Evolutionary conservation across 2,888 invertebrate species (phyloP), one percentile per base, ranked within the genome.

Genomic region (Coleophora deauratella): DNA sequence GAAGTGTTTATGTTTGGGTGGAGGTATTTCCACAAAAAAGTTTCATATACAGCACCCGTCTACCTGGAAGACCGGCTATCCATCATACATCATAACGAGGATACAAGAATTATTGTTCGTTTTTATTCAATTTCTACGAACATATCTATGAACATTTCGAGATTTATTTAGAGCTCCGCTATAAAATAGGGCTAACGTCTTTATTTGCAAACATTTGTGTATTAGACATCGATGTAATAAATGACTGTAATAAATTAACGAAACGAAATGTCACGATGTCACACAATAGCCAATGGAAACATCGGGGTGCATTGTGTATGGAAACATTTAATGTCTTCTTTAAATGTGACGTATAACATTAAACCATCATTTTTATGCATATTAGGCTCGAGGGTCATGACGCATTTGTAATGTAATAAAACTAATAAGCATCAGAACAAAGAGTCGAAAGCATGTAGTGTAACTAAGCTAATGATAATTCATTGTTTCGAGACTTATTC

Each of bases 1-100:
- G 66, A 65, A 66, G 61, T 81, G 78, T 85, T 84, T 84, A 72
- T 78, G 72, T 82, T 84, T 80, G 72, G 79, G 66, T 68, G 61
- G 60, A 57, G 50, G 67, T 73, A 75, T 77, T 78, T 66, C 53
- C 45, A 46, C 39, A 49, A 56, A 59, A 51, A 47, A 57, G 63
- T 35, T 59, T 60, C 57, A 55, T 67, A 71, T 71, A 72, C 69
- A 60, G 54, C 63, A 66, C 59, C 62, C 62, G 67, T 66, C 67
- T 84, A 82, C 81, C 84, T 81, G 80, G 61, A 51, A 62, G 55
- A 59, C 11, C 49, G 51, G 62, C 66, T 72, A 84, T 84, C 80
- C 69, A 82, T 85, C 84, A 85, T 59, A 57, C 51, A 62, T 63
- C 62, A 74, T 80, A 81, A 81, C 73, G 69, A 80, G 81, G 64